A percentile compares a stretch with the other conserved stretches of the same genome.
Conservation (phyloP, 2,113 vertebrate genomes). For the Perognathus longimembris region DNA sequence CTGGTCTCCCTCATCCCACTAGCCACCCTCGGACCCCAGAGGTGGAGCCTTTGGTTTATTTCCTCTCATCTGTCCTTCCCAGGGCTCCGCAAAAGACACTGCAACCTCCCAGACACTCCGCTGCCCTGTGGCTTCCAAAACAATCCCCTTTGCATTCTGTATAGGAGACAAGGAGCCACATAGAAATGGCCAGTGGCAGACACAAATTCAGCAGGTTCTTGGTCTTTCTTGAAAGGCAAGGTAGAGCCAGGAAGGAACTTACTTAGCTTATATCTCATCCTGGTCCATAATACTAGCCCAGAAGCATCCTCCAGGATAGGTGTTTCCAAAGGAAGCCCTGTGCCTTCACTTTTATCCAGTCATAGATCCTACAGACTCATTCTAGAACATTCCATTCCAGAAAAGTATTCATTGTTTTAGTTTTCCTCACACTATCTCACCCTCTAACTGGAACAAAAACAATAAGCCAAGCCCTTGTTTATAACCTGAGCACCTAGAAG, state of each 20-base stretch:
- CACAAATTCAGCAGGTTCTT: not conserved
- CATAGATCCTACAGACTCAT: not conserved
- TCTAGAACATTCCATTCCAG: not conserved
- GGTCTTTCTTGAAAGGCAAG: not conserved
- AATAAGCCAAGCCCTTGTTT: not conserved
- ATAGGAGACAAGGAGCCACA: not conserved
- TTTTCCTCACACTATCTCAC: not conserved
- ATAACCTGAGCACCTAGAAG: not conserved
- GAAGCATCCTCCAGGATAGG: not conserved
- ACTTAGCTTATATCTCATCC: not conserved
- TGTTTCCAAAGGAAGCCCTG: not conserved
- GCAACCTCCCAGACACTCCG: not conserved
- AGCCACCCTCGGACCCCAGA: not conserved
- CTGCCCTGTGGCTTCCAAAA: not conserved
- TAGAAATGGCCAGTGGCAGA: not conserved
- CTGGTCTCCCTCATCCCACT: not conserved
- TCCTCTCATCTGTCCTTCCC: not conserved
- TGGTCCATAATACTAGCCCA: not conserved
- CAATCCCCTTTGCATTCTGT: not conserved
- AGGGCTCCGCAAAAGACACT: not conserved
- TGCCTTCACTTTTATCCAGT: not conserved
- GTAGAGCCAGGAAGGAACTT: not conserved
- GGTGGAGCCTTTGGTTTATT: not conserved
- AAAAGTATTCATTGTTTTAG: not conserved
- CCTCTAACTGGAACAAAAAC: constrained; percentile 9